phyloP scores from a whole-genome alignment of 2,113 vertebrate species.

The Neodontobutis hainanensis region DNA sequence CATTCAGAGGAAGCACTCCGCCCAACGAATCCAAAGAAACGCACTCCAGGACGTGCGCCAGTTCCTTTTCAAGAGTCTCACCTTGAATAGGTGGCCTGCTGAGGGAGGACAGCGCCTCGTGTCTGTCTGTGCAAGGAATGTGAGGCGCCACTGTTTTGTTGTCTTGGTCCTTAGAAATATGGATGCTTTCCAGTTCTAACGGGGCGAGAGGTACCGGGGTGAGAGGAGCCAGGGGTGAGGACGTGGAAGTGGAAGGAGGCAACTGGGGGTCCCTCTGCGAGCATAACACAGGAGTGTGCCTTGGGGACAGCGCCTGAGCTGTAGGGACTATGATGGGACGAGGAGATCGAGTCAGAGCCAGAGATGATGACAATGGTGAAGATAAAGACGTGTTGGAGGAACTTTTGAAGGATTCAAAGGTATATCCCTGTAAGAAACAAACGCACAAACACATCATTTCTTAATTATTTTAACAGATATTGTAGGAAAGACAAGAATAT shows the following conservation, averaged over 20 bases:
- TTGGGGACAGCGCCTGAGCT: conserved; percentile 76
- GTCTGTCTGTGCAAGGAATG: conserved; percentile 46
- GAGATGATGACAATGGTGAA: conserved; percentile 52
- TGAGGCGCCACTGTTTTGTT: conserved; percentile 30
- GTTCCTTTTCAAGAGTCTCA: conserved; percentile 78
- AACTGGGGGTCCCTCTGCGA: conserved; percentile 51
- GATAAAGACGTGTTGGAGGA: conserved; percentile 44
- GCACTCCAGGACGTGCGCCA: conserved; percentile 82
- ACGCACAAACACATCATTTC: neutral
- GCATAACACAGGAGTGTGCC: conserved; percentile 41
- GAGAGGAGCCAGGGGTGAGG: conserved; percentile 25
- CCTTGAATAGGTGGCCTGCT: conserved; percentile 26
- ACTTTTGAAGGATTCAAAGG: conserved; percentile 78
- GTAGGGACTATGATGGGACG: conserved; percentile 90
- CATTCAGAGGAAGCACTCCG: conserved; percentile 52
- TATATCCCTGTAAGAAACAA: conserved; percentile 78
- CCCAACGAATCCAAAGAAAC: conserved; percentile 72
- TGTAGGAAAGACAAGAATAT: neutral
- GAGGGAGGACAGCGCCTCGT: conserved; percentile 32
- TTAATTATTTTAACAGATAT: neutral
- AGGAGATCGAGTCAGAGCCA: conserved; percentile 77
- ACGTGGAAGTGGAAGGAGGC: conserved; percentile 21
- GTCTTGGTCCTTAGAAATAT: conserved; percentile 75
- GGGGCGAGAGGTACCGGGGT: conserved; percentile 51
- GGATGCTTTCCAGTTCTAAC: conserved; percentile 73